Base-by-base conservation (phyloP, 2,113 vertebrate species). In the Tragelaphus strepsiceros region DNA sequence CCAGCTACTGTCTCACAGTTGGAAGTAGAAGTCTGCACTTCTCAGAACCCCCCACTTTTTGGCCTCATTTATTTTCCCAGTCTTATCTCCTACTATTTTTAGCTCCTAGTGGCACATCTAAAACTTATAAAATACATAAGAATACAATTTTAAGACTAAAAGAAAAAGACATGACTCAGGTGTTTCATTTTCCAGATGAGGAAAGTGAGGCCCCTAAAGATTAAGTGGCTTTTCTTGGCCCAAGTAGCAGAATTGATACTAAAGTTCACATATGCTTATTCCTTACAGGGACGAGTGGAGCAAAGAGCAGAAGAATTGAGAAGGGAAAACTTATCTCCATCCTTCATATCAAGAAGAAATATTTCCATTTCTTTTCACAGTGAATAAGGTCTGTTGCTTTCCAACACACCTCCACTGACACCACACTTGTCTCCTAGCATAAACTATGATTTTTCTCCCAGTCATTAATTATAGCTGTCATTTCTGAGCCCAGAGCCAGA, bases 381-480 rank as follows among this genome's bases (percentile, higher is more conserved):
- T 51, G 84, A 98, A 51, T 85, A 90, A 91, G 51, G 84, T 43
- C 51, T 93, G 64, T 43, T 86, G 43, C 39, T 93, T 94, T 91
- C 83, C 86, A 94, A 58, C 86, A 85, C 19, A 58, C 21, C 17
- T 93, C 93, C 91, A 39, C 46, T 83, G 71, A 92, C 51, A 90
- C 30, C 85, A 82, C 82, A 87, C 56, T 82, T 81, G 61, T 80
- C 82, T 95, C 78, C 84, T 54, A 56, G 21, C 78, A 96, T 5
- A 71, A 93, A 90, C 30, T 98, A 17, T 51, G 30, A 92, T 97
- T 96, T 53, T 92, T 94, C 91, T 54, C 86, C 59, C 43, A 54
- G 39, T 96, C 95, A 96, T 97, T 98, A 96, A 95, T 94, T 96
- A 88, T 58, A 96, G 56, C 90, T 97, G 83, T 97, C 96, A 95